Evolutionary conservation across 2,113 vertebrate genomes (phyloP).

Genomic region (Sylvia atricapilla): DNA sequence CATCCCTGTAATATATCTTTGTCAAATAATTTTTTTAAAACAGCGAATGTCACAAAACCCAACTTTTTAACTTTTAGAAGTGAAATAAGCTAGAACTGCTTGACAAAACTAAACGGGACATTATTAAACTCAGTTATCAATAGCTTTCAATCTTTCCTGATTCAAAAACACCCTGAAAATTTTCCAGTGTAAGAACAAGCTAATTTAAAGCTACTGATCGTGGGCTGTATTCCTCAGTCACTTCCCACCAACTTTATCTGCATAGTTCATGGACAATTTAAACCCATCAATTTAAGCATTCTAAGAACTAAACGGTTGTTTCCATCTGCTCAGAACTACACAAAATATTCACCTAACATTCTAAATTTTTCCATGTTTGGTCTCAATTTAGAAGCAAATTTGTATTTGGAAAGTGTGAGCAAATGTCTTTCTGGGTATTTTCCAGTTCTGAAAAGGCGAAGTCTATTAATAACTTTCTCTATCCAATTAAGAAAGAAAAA

Average conservation of each 20-base stretch:
- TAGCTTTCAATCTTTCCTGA: neutral
- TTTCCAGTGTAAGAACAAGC: neutral
- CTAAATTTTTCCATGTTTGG: conserved; percentile 18
- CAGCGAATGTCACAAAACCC: neutral
- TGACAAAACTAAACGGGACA: neutral
- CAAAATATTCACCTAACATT: conserved; percentile 3
- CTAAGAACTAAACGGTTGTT: neutral
- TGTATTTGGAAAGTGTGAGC: conserved; percentile 18
- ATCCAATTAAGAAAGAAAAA: neutral
- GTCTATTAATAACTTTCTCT: conserved; percentile 10
- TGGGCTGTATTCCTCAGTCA: neutral
- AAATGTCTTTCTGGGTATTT: neutral
- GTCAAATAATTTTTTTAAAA: neutral
- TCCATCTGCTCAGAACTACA: neutral
- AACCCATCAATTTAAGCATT: neutral
- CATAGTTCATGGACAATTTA: conserved; percentile 13
- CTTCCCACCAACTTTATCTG: conserved; percentile 21
- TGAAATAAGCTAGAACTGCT: neutral
- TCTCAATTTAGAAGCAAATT: conserved; percentile 5
- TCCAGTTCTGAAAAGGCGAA: conserved; percentile 41
- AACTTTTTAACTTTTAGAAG: neutral
- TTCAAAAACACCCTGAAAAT: neutral
- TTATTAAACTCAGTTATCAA: neutral
- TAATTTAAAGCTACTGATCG: neutral
- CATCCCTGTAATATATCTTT: neutral